phyloP scores from a whole-genome alignment of 2,797 vertebrate genomes.

The Babyrousa celebensis region DNA sequence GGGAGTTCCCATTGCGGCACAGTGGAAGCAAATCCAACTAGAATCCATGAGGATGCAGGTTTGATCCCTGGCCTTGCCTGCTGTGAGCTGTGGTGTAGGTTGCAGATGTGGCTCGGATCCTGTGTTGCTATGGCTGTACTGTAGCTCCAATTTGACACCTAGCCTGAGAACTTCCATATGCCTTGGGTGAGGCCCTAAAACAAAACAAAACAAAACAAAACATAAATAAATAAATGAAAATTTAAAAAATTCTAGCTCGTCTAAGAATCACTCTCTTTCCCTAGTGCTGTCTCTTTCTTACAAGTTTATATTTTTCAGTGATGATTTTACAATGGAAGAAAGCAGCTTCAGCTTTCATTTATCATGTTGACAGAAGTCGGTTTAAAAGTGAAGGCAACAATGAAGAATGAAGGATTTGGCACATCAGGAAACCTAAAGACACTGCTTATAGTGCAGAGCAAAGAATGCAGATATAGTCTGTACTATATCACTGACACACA shows the following conservation, averaged over 20 bases:
- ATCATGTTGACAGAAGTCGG: not conserved
- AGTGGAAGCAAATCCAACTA: no score
- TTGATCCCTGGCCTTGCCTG: no score
- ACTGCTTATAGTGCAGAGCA: not conserved
- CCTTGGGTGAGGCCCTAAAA: no score
- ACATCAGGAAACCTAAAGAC: not conserved
- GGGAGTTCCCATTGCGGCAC: no score
- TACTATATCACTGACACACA: not conserved
- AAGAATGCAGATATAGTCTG: not conserved
- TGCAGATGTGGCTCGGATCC: no score
- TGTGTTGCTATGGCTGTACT: no score
- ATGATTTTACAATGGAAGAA: not conserved
- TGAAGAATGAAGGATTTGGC: not conserved
- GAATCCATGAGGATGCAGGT: no score
- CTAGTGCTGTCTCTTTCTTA: not conserved
- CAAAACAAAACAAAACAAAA: no score
- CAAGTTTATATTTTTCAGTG: not conserved
- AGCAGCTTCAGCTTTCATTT: not conserved
- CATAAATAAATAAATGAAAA: no score
- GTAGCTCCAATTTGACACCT: no score
- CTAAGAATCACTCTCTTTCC: not conserved
- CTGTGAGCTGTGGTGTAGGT: no score
- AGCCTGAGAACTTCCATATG: no score
- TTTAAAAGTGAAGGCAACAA: slow-evolving; percentile 25
- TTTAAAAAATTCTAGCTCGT: not conserved